Evolutionary conservation across 2,113 vertebrate genomes (phyloP).

Genomic region (Hypocryptadius cinnamomeus): DNA sequence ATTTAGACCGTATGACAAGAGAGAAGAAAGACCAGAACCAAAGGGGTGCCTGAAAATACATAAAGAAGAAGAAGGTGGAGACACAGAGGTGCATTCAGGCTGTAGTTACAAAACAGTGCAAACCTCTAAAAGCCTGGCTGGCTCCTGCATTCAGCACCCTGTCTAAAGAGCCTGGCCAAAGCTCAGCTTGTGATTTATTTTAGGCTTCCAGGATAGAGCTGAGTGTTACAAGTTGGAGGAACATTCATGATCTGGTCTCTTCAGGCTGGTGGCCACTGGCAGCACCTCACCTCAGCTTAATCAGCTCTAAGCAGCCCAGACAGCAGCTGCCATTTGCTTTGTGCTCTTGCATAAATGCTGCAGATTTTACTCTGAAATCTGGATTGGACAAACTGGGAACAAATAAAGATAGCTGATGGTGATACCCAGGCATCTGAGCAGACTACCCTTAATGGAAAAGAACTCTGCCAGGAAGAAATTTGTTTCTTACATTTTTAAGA

Average conservation of each 20-base stretch:
- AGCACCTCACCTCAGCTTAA: not conserved
- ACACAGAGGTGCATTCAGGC: not conserved
- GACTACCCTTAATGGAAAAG: not conserved
- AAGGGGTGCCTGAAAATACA: not conserved
- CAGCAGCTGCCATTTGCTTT: not conserved
- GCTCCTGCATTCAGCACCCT: not conserved
- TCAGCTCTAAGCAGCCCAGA: not conserved
- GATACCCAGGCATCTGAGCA: not conserved
- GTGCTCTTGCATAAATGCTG: not conserved
- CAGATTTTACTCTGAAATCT: not conserved
- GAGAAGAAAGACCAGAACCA: not conserved
- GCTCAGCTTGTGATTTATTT: not conserved
- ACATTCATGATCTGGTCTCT: not conserved
- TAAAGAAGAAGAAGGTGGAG: not conserved
- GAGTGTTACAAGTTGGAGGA: not conserved
- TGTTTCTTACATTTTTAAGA: not conserved
- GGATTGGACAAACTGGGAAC: not conserved
- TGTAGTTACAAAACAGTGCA: not conserved
- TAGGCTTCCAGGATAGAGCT: not conserved
- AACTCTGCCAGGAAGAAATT: not conserved
- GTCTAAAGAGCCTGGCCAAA: not conserved
- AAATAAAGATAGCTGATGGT: not conserved
- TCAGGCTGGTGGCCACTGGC: not conserved
- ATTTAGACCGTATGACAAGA: not conserved
- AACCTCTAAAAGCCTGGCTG: not conserved